These are phyloP conservation scores for Eueremaeus valkanovi DNA, from an alignment of 2,888 invertebrate genomes.

Conservation along the genomic window DNA sequence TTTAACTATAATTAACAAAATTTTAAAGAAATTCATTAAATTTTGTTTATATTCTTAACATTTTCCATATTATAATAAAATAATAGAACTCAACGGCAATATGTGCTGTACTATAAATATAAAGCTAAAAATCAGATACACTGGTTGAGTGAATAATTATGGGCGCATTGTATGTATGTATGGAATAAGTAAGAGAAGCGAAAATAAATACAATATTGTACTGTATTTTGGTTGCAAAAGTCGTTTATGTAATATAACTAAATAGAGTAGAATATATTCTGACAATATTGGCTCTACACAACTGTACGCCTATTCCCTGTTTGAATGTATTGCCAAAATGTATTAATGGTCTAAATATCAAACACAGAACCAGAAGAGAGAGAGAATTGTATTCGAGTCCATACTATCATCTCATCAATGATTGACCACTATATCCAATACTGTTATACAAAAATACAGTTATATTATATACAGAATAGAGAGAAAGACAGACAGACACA, in stretches of 20 bases:
- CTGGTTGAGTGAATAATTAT: no score
- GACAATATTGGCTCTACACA: not conserved
- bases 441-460: slow-evolving; percentile 4
- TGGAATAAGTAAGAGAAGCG: no score
- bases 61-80: not conserved
- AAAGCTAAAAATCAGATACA: no score
- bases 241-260: slow-evolving; percentile 10
- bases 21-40: not conserved
- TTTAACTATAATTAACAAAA: no score
- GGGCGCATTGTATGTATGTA: no score
- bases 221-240: not conserved
- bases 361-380: not conserved
- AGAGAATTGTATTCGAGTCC: not conserved
- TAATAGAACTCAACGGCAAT: no score
- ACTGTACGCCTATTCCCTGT: slow-evolving; percentile 28
- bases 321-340: slow-evolving; percentile 23
- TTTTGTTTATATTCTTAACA: not conserved
- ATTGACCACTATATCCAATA: slow-evolving; percentile 24
- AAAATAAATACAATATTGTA: no score
- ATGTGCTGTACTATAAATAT: no score
- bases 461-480: not conserved
- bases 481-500: no score
- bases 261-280: slow-evolving; percentile 5
- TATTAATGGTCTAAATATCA: slow-evolving; percentile 27
- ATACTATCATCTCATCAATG: slow-evolving; percentile 32